Percentiles rank a stretch among this genome's conserved stretches.
Evolutionary conservation across 2,797 vertebrate species (phyloP).

Genomic region (Crax fasciolata): DNA sequence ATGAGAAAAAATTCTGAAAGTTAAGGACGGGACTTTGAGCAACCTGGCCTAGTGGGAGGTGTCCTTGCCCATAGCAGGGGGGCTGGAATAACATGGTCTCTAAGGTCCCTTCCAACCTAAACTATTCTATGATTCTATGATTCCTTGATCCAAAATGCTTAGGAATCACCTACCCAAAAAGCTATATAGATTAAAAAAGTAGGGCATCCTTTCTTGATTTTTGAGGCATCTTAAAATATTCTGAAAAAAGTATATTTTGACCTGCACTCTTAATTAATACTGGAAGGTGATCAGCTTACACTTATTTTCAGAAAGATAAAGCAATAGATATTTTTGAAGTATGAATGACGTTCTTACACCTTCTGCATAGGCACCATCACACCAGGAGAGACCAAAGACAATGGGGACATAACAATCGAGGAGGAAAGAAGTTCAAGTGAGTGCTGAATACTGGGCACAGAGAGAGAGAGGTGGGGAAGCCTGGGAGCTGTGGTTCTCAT

Average conservation of each 20-base stretch:
- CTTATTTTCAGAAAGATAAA: conserved; percentile 1
- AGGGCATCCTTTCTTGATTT: background rate
- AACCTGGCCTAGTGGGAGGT: too few species aligned
- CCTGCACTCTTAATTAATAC: background rate
- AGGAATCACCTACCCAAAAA: background rate
- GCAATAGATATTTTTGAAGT: background rate
- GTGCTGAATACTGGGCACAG: background rate
- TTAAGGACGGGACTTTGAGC: background rate
- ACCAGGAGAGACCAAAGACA: background rate
- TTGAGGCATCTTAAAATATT: background rate
- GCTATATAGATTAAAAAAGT: background rate
- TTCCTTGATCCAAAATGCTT: background rate
- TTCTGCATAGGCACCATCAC: background rate
- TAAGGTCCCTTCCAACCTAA: too few species aligned
- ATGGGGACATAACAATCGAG: background rate
- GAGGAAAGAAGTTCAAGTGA: background rate
- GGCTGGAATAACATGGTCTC: too few species aligned
- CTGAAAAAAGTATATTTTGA: background rate
- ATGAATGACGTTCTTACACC: background rate
- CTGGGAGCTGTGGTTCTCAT: background rate
- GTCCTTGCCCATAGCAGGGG: too few species aligned
- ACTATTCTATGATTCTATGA: too few species aligned
- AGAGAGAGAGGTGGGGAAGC: background rate
- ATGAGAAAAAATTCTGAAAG: background rate
- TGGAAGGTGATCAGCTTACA: background rate